Evolutionary conservation across 2,888 invertebrate species (phyloP).

Genomic region (Drosophila stalkeri): DNA sequence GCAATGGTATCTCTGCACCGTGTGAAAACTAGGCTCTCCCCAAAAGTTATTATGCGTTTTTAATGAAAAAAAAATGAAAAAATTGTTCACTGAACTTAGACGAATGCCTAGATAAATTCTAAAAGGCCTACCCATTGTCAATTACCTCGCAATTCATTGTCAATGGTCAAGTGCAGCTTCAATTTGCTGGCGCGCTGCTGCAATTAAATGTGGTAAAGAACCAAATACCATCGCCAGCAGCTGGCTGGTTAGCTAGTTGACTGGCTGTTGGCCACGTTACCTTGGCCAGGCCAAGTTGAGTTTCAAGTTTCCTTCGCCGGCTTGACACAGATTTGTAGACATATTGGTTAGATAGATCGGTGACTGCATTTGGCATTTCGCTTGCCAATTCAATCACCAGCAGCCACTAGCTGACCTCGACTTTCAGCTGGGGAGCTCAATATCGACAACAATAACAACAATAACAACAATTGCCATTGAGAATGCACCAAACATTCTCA

Average conservation of each 20-base stretch:
- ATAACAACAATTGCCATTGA: constrained; percentile 28
- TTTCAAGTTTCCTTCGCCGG: constrained; percentile 77
- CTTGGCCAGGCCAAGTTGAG: constrained; percentile 45
- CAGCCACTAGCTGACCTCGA: constrained; percentile 69
- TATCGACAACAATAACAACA: constrained; percentile 3
- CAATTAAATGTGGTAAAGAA: constrained; percentile 69
- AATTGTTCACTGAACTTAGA: constrained; percentile 45
- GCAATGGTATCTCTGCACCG: constrained; percentile 41
- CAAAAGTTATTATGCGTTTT: constrained; percentile 38
- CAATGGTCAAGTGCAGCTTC: constrained; percentile 70
- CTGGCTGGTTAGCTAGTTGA: constrained; percentile 11
- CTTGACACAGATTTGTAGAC: constrained; percentile 68
- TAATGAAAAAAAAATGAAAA: constrained; percentile 55
- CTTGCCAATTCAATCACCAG: constrained; percentile 44
- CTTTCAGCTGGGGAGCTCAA: constrained; percentile 55
- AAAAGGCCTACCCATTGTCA: constrained; percentile 30
- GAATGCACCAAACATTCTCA: constrained; percentile 41
- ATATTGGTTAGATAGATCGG: constrained; percentile 53
- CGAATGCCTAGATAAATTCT: constrained; percentile 29
- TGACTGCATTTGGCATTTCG: constrained; percentile 70
- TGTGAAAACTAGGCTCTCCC: constrained; percentile 38
- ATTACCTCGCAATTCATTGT: constrained; percentile 47
- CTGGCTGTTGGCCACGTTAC: constrained; percentile 15
- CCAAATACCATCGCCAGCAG: constrained; percentile 54
- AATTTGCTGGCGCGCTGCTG: constrained; percentile 40